Conservation (phyloP, 1,140 invertebrate species). For the Berghia stephanieae region DNA sequence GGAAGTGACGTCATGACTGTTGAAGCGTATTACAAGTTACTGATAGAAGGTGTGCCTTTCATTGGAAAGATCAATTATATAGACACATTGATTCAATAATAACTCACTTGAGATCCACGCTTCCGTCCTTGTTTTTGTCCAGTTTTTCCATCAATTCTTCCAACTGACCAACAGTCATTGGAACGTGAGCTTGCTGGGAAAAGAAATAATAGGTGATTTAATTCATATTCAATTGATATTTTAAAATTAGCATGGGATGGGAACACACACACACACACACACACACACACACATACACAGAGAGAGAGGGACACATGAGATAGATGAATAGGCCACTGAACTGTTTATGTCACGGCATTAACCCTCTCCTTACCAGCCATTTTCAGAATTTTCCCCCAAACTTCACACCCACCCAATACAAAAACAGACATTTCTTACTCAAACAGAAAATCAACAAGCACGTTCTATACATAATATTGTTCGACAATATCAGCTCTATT, state of each 20-base stretch:
- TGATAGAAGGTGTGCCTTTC: not conserved
- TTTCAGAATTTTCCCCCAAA: no score
- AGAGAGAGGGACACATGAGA: constrained; percentile 10
- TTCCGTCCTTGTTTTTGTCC: constrained; percentile 56
- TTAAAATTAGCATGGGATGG: not conserved
- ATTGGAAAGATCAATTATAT: not conserved
- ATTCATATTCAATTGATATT: not conserved
- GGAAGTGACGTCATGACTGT: no score
- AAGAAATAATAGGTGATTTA: not conserved
- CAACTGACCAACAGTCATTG: constrained; percentile 54
- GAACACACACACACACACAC: constrained; percentile 3
- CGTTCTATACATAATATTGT: no score
- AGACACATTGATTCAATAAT: not conserved
- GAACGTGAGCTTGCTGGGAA: constrained; percentile 46
- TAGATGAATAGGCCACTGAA: no score
- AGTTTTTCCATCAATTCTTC: constrained; percentile 49
- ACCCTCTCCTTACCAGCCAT: no score
- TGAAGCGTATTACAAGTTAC: no score
- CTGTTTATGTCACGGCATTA: no score
- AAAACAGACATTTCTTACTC: no score
- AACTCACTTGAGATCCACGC: constrained; percentile 57
- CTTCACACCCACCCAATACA: no score
- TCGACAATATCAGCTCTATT: no score
- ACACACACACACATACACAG: constrained; percentile 1
- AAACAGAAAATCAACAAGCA: no score